Conservation (phyloP, 2,113 vertebrate species). For the Pseudorhombus dupliciocellatus region DNA sequence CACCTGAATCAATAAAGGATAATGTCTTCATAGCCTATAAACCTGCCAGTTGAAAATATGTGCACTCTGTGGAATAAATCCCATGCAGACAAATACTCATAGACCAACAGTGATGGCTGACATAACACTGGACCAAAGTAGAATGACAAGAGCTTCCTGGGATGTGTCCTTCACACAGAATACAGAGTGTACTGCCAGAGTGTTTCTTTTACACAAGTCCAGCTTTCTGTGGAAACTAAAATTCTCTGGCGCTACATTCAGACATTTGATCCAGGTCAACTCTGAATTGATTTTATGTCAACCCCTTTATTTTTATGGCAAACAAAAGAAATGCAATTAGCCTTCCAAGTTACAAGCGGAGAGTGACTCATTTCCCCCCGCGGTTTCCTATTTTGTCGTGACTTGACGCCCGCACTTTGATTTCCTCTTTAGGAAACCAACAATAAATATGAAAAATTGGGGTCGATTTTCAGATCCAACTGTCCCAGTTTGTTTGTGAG, state of each 20-base stretch:
- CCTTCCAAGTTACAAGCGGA: not conserved
- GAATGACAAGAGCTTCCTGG: not conserved
- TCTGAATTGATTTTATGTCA: not conserved
- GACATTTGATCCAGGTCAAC: not conserved
- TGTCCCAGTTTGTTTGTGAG: constrained; percentile 52
- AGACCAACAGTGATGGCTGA: not conserved
- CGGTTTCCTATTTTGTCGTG: constrained; percentile 9
- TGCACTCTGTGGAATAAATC: not conserved
- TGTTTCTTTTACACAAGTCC: too few species aligned
- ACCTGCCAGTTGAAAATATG: not conserved
- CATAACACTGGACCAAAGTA: not conserved
- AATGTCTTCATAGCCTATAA: not conserved
- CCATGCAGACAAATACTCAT: not conserved
- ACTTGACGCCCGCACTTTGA: constrained; percentile 25
- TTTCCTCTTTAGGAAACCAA: constrained; percentile 19
- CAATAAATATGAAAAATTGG: constrained; percentile 23
- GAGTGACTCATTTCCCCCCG: not conserved
- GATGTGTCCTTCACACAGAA: not conserved
- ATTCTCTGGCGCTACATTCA: not conserved
- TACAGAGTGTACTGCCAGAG: too few species aligned
- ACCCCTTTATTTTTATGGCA: not conserved
- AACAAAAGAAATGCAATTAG: constrained; percentile 3
- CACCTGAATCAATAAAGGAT: not conserved
- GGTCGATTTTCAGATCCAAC: constrained; percentile 51
- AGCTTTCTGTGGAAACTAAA: not conserved